These are phyloP conservation scores for Pangasianodon hypophthalmus DNA, from an alignment of 2,113 vertebrate genomes.

Conservation along the genomic window DNA sequence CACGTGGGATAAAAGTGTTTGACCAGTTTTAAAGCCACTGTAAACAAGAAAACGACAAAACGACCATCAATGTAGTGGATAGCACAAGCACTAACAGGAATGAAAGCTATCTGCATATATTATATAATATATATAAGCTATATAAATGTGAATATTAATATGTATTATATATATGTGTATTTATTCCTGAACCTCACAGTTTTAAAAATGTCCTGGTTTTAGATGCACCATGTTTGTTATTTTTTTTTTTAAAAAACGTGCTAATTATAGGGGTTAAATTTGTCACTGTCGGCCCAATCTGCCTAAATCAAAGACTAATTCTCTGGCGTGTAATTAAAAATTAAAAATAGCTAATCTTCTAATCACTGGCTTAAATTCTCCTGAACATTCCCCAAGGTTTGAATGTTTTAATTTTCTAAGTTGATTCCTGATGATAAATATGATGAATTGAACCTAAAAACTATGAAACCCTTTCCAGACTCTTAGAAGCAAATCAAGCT, in stretches of 20 bases:
- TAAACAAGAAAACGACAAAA: background rate
- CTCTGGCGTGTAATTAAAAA: slow-evolving; percentile 11
- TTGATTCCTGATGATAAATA: background rate
- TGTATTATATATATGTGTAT: slow-evolving; percentile 65
- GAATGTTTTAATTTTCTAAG: background rate
- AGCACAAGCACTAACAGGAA: slow-evolving; percentile 62
- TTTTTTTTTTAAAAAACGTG: background rate
- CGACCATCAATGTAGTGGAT: slow-evolving; percentile 34
- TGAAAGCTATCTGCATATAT: slow-evolving; percentile 60
- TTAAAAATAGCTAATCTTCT: background rate
- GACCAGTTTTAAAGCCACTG: slow-evolving; percentile 25
- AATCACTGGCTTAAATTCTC: background rate
- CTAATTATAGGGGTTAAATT: slow-evolving; percentile 3
- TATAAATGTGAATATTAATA: slow-evolving; percentile 63
- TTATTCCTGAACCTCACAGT: slow-evolving; percentile 67
- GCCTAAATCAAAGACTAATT: slow-evolving; percentile 23
- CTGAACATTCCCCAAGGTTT: background rate
- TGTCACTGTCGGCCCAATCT: slow-evolving; percentile 10
- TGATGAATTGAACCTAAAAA: background rate
- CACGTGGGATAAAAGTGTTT: slow-evolving; percentile 3
- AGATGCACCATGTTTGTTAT: slow-evolving; percentile 3
- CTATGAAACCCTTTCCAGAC: background rate
- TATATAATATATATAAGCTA: slow-evolving; percentile 51
- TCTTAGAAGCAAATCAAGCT: background rate
- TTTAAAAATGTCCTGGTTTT: slow-evolving; percentile 29